A percentile compares a stretch with the other conserved stretches of the same genome.
phyloP scores from a whole-genome alignment of 2,113 vertebrate genomes.

The Ptilonorhynchus violaceus region DNA sequence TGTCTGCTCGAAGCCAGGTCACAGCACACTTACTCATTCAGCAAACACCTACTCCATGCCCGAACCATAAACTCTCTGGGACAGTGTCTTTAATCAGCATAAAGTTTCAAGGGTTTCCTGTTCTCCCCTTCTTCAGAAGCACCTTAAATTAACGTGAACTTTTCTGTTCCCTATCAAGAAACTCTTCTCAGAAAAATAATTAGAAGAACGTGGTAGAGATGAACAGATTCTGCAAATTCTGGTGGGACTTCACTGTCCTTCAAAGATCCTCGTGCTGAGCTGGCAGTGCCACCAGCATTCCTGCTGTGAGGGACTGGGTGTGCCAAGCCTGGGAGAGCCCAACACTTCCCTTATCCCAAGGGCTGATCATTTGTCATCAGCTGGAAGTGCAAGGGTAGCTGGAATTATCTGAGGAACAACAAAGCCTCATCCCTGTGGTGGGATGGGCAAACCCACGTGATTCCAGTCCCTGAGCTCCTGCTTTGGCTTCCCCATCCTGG shows the following conservation, averaged over 20 bases:
- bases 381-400: not conserved
- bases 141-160: fast-evolving
- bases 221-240: not conserved
- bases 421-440: not conserved
- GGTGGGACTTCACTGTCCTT: not conserved
- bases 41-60: not conserved
- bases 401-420: not conserved
- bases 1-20: not conserved
- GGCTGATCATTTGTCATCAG: not conserved
- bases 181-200: not conserved
- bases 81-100: not conserved
- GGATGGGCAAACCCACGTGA: fast-evolving
- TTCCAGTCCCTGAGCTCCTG: not conserved
- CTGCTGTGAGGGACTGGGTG: too few species aligned
- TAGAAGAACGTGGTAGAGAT: not conserved
- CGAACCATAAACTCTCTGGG: not conserved
- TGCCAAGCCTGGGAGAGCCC: not conserved
- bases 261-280: not conserved
- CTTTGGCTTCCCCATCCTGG: not conserved
- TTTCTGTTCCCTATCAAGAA: not conserved
- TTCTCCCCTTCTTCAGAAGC: not conserved
- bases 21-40: not conserved
- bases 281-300: not conserved
- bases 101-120: not conserved
- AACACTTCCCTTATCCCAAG: not conserved